phyloP scores from a whole-genome alignment of 2,888 invertebrate species.

The Lamellibrachia satsuma region DNA sequence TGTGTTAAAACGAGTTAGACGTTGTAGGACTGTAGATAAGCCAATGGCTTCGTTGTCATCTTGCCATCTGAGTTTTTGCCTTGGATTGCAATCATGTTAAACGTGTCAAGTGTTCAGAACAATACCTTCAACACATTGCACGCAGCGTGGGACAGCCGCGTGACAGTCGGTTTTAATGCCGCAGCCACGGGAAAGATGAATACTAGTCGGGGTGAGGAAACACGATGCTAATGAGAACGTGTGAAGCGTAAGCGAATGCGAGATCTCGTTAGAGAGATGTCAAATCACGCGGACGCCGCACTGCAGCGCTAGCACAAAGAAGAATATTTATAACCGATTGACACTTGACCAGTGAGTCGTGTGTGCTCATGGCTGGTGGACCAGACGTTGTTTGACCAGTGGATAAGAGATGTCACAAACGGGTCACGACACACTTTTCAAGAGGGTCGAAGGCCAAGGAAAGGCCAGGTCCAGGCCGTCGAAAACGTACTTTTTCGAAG shows the following conservation, averaged over 20 bases:
- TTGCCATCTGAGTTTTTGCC: neutral
- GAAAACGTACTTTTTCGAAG: no score
- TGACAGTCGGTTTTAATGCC: neutral
- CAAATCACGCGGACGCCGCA: neutral
- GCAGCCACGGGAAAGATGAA: neutral
- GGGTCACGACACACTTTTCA: neutral
- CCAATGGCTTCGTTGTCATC: neutral
- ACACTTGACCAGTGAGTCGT: neutral
- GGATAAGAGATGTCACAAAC: neutral
- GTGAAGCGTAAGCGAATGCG: neutral
- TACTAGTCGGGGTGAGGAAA: neutral
- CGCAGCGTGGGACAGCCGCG: neutral
- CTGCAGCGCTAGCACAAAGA: neutral
- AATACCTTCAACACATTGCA: neutral
- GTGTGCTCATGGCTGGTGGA: neutral
- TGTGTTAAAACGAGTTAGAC: neutral
- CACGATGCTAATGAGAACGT: neutral
- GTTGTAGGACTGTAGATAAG: neutral
- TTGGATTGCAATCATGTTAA: neutral
- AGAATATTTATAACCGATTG: neutral
- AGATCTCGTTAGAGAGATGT: neutral
- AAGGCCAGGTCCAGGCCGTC: no score
- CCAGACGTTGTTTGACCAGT: neutral
- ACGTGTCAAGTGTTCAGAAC: neutral
- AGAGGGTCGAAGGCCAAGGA: neutral